Base-by-base conservation (phyloP, 2,797 vertebrate genomes). In the Threskiornis aethiopicus region DNA sequence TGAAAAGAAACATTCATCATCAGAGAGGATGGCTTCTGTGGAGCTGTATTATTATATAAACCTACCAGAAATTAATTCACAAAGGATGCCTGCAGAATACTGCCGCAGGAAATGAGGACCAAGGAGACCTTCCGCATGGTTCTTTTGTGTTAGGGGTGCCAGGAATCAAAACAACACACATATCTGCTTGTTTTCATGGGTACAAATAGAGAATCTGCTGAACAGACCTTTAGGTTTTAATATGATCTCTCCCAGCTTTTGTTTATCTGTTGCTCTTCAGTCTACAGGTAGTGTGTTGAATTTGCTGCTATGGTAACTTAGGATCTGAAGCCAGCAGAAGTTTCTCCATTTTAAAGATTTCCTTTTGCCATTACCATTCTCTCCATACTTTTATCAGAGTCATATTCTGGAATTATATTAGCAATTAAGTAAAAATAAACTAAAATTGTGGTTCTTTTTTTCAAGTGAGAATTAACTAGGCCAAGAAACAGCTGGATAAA, bases 41-140 rank as follows among this genome's bases (percentile, higher is more conserved):
- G 76, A 93, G 83, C 87, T 94, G 71, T 89, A 66, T 94, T 95
- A 95, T 98, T 97, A 76, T 17, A 92, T 97, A 97, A 97, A 95
- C 72, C 89, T 57, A 87, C 46, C 95, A 89, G 92, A 97, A 98
- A 95, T 97, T 71, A 97, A 96, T 96, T 95, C 89, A 88, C 79
- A 83, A 77, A 96, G 94, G 85, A 95, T 87, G 93, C 88, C 62
- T 83, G 86, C 90, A 90, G 90, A 90, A 84, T 88, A 22, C 31
- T 90, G 84, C 84, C 69, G 35, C 31, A 59, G 85, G 65, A 96
- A 96, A 93, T 76, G 79, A 95, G 77, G 76, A 35, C 73, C 90
- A 55, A 37, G 65, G 86, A 94, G 71, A 86, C 49, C 66, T 93
- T 84, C 37, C 79, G 67, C 64, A 78, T 26, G 51, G 22, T 59